Conservation (phyloP, 2,797 vertebrate species). For the Eulemur albifrons region DNA sequence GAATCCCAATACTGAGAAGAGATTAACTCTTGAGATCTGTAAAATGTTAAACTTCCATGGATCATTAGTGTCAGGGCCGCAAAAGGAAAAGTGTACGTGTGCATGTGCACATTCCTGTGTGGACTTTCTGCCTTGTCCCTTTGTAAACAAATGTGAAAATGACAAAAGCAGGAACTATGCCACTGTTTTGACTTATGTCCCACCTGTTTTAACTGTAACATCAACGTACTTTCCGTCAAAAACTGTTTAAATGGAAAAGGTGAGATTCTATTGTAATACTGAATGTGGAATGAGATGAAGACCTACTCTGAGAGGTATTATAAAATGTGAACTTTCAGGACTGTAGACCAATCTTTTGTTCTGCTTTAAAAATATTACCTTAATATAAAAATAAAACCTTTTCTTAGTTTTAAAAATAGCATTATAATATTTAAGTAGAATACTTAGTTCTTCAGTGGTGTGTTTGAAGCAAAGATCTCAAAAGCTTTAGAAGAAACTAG, state of each 20-base stretch:
- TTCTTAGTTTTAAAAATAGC: conserved; percentile 41
- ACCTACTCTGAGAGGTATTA: neutral
- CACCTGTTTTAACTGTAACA: neutral
- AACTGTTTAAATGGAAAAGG: conserved; percentile 24
- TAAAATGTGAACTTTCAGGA: neutral
- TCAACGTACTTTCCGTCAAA: neutral
- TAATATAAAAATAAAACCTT: conserved; percentile 16
- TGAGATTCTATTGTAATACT: neutral
- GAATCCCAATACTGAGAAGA: neutral
- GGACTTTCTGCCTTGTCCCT: neutral
- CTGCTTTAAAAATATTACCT: conserved; percentile 48
- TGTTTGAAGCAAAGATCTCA: conserved; percentile 35
- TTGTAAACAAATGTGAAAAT: conserved; percentile 19
- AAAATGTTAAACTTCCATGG: neutral
- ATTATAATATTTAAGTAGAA: conserved; percentile 48
- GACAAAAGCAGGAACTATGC: neutral
- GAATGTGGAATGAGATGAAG: conserved; percentile 19
- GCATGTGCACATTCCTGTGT: no score
- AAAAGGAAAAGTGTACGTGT: neutral
- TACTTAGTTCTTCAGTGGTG: neutral
- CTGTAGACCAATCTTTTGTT: conserved; percentile 35
- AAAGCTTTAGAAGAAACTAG: conserved; percentile 31
- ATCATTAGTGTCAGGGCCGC: neutral
- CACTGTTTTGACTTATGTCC: neutral
- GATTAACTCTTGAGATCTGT: neutral